Percentiles rank a stretch among this genome's conserved stretches.
Conservation (phyloP, 2,113 vertebrate genomes). For the Acanthisitta chloris region DNA sequence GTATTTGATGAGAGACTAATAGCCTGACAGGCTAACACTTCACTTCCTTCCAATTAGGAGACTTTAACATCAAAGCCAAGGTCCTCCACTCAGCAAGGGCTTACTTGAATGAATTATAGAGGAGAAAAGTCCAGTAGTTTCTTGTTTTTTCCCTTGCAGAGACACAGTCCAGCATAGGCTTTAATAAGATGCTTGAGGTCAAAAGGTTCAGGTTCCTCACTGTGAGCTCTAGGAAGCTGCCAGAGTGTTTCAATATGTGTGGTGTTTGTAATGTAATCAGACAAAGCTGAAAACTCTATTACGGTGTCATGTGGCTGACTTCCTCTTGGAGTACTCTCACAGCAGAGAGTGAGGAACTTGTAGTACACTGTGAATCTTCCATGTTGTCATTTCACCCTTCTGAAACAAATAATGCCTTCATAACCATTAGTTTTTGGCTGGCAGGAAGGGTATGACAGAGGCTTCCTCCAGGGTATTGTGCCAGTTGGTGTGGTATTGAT, state of each 20-base stretch:
- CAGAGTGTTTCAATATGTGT: conserved; percentile 81
- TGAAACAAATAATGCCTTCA: neutral
- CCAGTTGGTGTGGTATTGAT: neutral
- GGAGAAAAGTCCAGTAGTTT: conserved; percentile 78
- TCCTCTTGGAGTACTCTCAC: conserved; percentile 43
- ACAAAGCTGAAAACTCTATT: conserved; percentile 62
- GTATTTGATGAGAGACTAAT: conserved; percentile 92
- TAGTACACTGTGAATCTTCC: neutral
- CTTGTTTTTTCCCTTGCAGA: conserved; percentile 63
- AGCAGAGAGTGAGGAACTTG: neutral
- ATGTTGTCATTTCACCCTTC: neutral
- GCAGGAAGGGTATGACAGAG: neutral
- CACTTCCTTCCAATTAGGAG: conserved; percentile 98
- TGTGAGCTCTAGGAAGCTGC: conserved; percentile 74
- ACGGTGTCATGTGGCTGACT: conserved; percentile 43
- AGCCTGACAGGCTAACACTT: conserved; percentile 94
- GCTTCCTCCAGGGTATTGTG: neutral
- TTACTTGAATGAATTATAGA: conserved; percentile 86
- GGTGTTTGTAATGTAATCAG: conserved; percentile 72
- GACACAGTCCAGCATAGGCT: conserved; percentile 66
- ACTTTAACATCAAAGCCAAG: conserved; percentile 89
- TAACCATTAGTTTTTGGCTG: neutral
- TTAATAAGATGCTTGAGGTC: conserved; percentile 86
- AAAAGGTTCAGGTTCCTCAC: conserved; percentile 76
- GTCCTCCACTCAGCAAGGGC: conserved; percentile 81